Base-by-base conservation (phyloP, 2,888 invertebrate species). In the Cabera pusaria region DNA sequence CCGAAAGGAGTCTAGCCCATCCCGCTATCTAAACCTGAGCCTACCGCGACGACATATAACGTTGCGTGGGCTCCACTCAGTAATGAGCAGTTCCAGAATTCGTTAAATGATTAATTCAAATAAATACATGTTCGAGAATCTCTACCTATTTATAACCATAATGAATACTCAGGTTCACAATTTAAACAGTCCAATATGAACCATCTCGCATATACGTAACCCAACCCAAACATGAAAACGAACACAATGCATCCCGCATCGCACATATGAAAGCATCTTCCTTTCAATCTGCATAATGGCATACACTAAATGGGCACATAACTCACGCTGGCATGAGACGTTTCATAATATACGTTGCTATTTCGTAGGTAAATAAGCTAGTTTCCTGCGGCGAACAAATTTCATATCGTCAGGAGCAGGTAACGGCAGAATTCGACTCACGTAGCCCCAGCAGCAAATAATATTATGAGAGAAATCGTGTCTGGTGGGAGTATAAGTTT, bases 401-500 rank as follows among this genome's bases (percentile, higher is more conserved):
- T 77, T 73, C 70, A 73, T 72, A 71, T 72, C 70, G 66, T 59
- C 66, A 66, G 71, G 66, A 73, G 70, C 68, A 70, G 76, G 73
- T 72, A 72, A 60, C 61, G 51, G 51, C 57, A 51, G 58, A 58
- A 78, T 78, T 79, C 77, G 27, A 67, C 70, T 66, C 77, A 81
- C 80, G 79, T 77, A 59, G 56, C 52, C 53, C 43, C 64, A 69
- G 67, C 60, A 72, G 74, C 78, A 79, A 80, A 79, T 79, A 79
- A 78, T 78, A 77, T 79, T 76, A 79, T 79, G 75, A 76, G 71
- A 68, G 71, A 70, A 73, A 69, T 70, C 69, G 70, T 72, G 75
- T 75, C 76, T 77, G 66, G 56, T 72, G 61, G 69, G 62, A 71
- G 62, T 68, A 72, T 69, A 75, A 73, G 66, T 74, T 74, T 65